phyloP scores from a whole-genome alignment of 1,140 invertebrate species.

The Apis cerana region DNA sequence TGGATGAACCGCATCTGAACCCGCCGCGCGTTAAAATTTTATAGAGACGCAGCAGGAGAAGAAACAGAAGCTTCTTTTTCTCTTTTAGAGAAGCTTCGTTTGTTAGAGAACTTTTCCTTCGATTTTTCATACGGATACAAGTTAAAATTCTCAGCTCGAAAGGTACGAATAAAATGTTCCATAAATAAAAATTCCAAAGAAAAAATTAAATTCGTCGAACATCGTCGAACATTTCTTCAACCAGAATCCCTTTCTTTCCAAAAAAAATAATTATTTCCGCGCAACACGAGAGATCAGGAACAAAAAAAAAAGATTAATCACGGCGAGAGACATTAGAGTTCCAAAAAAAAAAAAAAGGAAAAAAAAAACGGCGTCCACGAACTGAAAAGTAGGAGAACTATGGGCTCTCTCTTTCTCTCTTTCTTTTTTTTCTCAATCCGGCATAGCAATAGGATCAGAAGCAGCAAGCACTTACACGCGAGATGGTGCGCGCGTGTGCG shows the following conservation, averaged over 20 bases:
- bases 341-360: conserved; percentile 42
- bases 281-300: not conserved
- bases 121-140: no score
- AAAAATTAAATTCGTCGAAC: not conserved
- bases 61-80: no score
- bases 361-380: conserved; percentile 6
- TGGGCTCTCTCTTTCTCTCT: not conserved
- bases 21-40: no score
- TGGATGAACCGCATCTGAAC: no score
- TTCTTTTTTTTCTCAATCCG: conserved; percentile 39
- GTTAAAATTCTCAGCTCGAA: no score
- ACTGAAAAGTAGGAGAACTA: conserved; percentile 10
- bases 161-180: no score
- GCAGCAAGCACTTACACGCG: conserved; percentile 15
- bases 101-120: no score
- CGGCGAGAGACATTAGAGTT: conserved; percentile 38
- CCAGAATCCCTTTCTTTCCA: not conserved
- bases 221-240: not conserved
- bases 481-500: conserved; percentile 15
- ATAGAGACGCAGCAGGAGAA: no score
- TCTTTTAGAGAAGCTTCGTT: no score
- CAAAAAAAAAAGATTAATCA: conserved; percentile 39
- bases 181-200: not conserved
- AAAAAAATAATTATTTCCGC: conserved; percentile 10
- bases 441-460: conserved; percentile 52